Conservation (phyloP, 2,888 invertebrate species). For the Thyatira batis region DNA sequence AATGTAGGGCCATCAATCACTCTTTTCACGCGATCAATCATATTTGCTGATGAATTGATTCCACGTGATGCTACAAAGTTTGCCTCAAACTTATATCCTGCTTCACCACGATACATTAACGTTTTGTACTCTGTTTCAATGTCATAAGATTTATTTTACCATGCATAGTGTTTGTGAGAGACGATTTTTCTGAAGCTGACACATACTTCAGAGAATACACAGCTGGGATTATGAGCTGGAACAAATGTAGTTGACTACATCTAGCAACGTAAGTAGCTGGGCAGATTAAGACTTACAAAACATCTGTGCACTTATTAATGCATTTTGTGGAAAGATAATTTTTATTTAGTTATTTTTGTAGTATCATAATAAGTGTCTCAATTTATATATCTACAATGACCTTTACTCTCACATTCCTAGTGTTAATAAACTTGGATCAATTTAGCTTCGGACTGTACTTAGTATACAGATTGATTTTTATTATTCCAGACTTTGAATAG, state of each 20-base stretch:
- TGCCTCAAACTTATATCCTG: constrained; percentile 12
- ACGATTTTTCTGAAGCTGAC: constrained; percentile 10
- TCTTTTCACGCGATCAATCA: constrained; percentile 35
- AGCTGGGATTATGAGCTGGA: constrained; percentile 5
- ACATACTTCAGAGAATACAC: constrained; percentile 4
- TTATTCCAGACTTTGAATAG: too few relatives aligned
- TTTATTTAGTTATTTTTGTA: too few relatives aligned
- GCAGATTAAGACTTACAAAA: too few relatives aligned
- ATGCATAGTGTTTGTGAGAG: neutral
- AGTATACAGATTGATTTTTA: too few relatives aligned
- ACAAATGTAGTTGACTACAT: neutral
- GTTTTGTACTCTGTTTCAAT: neutral
- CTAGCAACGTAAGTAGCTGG: too few relatives aligned
- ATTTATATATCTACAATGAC: too few relatives aligned
- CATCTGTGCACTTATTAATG: too few relatives aligned
- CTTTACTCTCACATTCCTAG: too few relatives aligned
- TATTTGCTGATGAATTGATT: constrained; percentile 47
- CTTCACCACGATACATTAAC: neutral
- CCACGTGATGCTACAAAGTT: constrained; percentile 38
- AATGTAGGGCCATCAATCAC: constrained; percentile 34
- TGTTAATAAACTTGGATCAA: too few relatives aligned
- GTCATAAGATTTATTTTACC: neutral
- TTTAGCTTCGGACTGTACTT: too few relatives aligned
- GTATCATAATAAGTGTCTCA: too few relatives aligned
- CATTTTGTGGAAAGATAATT: too few relatives aligned